A percentile compares a stretch with the other conserved stretches of the same genome.
phyloP scores from a whole-genome alignment of 2,797 vertebrate genomes.

The Anas bernieri region DNA sequence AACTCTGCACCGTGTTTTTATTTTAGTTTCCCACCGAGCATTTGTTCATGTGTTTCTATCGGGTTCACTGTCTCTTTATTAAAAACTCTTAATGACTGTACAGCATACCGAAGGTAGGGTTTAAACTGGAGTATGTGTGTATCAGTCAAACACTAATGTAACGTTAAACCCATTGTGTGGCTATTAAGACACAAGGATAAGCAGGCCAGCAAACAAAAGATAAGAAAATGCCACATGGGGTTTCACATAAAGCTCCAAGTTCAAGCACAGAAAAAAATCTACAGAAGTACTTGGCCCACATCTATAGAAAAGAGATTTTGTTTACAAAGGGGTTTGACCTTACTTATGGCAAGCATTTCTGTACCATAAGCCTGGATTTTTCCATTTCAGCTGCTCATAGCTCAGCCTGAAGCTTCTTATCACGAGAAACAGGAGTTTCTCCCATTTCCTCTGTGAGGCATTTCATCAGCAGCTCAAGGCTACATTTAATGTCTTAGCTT shows the following conservation, averaged over 20 bases:
- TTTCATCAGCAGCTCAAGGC: not conserved
- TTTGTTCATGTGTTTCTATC: not conserved
- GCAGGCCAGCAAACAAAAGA: not conserved
- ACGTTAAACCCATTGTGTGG: not conserved
- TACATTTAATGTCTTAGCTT: not conserved
- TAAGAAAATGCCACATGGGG: not conserved
- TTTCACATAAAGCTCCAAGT: not conserved
- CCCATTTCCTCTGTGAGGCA: not conserved
- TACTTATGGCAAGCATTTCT: not conserved
- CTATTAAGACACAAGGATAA: not conserved
- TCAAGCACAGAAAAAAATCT: not conserved
- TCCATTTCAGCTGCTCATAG: not conserved
- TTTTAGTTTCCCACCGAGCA: not conserved
- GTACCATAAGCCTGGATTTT: not conserved
- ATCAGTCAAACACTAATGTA: not conserved
- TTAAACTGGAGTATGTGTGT: not conserved
- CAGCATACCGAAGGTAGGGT: not conserved
- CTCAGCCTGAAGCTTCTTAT: not conserved
- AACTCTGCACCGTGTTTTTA: not conserved
- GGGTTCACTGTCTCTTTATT: not conserved
- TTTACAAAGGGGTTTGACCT: not conserved
- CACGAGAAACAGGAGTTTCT: not conserved
- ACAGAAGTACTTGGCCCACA: not conserved
- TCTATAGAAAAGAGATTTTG: not conserved
- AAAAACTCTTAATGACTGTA: not conserved